Conservation (phyloP, 2,113 vertebrate genomes). For the Seriola dumerili region DNA sequence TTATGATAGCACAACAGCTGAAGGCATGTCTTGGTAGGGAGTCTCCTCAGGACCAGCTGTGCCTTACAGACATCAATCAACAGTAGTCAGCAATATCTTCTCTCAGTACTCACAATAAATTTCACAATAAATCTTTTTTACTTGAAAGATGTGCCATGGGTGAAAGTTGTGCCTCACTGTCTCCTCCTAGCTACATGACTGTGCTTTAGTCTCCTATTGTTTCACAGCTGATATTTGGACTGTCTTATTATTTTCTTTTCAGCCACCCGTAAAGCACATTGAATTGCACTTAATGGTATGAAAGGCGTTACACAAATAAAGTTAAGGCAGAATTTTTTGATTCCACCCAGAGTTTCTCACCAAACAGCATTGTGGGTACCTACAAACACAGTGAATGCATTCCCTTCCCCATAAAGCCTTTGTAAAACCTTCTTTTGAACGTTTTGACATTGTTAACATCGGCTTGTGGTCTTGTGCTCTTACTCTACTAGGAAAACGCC, state of each 20-base stretch:
- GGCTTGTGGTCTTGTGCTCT: background rate
- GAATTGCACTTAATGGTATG: background rate
- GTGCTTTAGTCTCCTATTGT: background rate
- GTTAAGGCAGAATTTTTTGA: background rate
- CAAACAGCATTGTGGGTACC: background rate
- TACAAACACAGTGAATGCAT: background rate
- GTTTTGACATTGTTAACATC: background rate
- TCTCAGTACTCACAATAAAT: background rate
- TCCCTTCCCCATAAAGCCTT: background rate
- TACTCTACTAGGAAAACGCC: background rate
- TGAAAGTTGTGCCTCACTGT: background rate
- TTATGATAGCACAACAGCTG: background rate
- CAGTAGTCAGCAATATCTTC: background rate
- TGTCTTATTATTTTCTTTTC: background rate
- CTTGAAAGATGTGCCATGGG: conserved; percentile 12
- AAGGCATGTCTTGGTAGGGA: background rate
- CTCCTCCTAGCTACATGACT: background rate
- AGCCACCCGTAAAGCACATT: background rate
- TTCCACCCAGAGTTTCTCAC: conserved; percentile 1
- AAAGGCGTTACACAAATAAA: background rate
- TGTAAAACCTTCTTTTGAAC: background rate
- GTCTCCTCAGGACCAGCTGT: conserved; percentile 7
- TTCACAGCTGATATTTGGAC: background rate
- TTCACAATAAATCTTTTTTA: background rate
- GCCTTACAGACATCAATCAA: conserved; percentile 14